Percentiles rank a stretch among this genome's conserved stretches.
These are phyloP conservation scores for Eulimnadia texana DNA, from an alignment of 1,140 invertebrate species.

Conservation along the genomic window DNA sequence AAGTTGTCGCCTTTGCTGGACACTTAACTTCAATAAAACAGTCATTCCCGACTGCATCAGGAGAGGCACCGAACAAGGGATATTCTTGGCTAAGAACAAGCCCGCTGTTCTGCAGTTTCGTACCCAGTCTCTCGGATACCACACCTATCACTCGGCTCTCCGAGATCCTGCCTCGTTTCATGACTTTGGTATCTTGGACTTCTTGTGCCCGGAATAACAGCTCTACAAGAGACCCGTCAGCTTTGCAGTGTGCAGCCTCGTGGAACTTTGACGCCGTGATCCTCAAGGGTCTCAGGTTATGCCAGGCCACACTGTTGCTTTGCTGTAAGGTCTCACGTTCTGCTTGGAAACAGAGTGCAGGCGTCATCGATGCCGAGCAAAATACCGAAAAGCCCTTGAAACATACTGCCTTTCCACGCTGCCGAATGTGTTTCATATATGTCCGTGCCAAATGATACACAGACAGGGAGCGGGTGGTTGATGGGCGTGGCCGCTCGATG, in stretches of 20 bases:
- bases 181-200: not conserved
- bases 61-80: conserved; percentile 26
- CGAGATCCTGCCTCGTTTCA: not conserved
- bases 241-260: conserved; percentile 26
- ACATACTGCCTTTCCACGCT: conserved; percentile 7
- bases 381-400: conserved; percentile 18
- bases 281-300: conserved; percentile 26
- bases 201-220: not conserved
- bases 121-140: not conserved
- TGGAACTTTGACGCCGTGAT: conserved; percentile 30
- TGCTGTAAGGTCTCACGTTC: conserved; percentile 21
- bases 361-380: conserved; percentile 17
- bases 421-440: not conserved
- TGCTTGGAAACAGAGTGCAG: conserved; percentile 17
- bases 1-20: conserved; percentile 22
- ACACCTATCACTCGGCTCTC: not conserved
- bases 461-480: conserved; percentile 17
- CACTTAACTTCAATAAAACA: conserved; percentile 27
- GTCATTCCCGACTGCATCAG: conserved; percentile 24
- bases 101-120: conserved; percentile 14
- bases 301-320: conserved; percentile 22
- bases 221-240: not conserved
- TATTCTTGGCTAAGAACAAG: conserved; percentile 18
- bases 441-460: conserved; percentile 17
- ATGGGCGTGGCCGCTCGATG: conserved; percentile 7